A percentile compares a stretch with the other conserved stretches of the same genome.
Conservation (phyloP, 2,888 invertebrate species). For the Cataglyphis cursor region DNA sequence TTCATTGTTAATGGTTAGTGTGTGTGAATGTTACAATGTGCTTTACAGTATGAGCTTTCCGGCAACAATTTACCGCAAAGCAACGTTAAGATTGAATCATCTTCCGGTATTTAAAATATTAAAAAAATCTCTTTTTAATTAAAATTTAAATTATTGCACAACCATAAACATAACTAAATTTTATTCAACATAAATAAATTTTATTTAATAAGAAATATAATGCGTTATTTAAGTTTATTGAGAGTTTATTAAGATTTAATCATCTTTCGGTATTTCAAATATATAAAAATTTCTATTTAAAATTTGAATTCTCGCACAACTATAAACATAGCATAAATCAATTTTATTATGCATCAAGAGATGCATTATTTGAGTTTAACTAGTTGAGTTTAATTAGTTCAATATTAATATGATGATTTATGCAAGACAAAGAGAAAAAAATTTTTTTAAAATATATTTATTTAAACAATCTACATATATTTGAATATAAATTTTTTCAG, state of each 20-base stretch:
- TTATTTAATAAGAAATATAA: background rate
- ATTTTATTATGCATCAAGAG: background rate
- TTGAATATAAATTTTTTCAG: conserved; percentile 5
- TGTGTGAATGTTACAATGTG: conserved; percentile 26
- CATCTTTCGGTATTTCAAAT: background rate
- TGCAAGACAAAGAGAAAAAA: background rate
- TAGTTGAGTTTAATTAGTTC: background rate
- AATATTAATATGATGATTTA: background rate
- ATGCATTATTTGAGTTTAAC: background rate
- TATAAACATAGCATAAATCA: background rate
- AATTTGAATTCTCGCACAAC: background rate
- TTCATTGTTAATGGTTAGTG: conserved; percentile 71
- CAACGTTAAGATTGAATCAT: conserved; percentile 6
- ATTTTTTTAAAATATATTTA: background rate
- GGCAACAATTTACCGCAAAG: conserved; percentile 65
- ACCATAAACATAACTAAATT: background rate
- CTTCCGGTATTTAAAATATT: background rate
- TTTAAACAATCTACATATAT: background rate
- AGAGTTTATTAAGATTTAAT: background rate
- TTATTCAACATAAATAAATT: background rate
- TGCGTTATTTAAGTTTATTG: background rate
- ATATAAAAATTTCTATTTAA: background rate
- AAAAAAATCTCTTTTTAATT: background rate
- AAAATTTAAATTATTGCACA: background rate
- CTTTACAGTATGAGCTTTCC: conserved; percentile 27